Evolutionary conservation across 2,113 vertebrate genomes (phyloP), one percentile per base, ranked within the genome.

Genomic region (Physeter macrocephalus): DNA sequence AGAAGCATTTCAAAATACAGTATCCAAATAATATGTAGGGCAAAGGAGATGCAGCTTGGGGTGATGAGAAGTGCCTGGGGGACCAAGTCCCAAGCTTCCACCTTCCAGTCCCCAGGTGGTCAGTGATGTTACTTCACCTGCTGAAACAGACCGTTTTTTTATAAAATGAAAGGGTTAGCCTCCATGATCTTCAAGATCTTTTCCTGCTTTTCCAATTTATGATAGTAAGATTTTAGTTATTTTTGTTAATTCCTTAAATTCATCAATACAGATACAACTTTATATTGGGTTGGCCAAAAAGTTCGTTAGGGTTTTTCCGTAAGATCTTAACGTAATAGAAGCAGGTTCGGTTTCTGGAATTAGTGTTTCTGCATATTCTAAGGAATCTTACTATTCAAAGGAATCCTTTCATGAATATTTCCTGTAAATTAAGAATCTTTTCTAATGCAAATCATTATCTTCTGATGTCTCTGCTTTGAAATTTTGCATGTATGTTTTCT

Each of bases 401-500:
- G 36, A 90, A 81, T 61, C 18, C 21, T 93, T 36, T 80, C 10
- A 18, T 74, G 54, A 78, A 29, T 93, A 69, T 69, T 84, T 96
- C 59, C 49, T 92, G 18, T 78, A 85, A 87, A 92, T 96, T 67
- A 95, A 36, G 78, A 72, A 85, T 92, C 82, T 81, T 93, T 95
- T 83, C 11, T 82, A 52, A 86, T 71, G 82, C 43, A 88, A 91
- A 94, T 80, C 43, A 67, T 72, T 96, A 31, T 87, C 36, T 66
- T 86, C 23, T 31, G 78, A 43, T 59, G 36, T 36, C n/a, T 78
- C 31, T 78, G 67, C 67, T 95, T 95, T 94, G 82, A 96, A 96
- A 96, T 74, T 83, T 39, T 91, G 64, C 49, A 43, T 85, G 52
- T 1, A 57, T 84, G 85, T 66, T 81, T 72, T 82, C 25, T 43